A percentile compares a stretch with the other conserved stretches of the same genome.
Evolutionary conservation across 64 coral and sea anemone genomes (phyloP).

Genomic region (Montipora sp.): DNA sequence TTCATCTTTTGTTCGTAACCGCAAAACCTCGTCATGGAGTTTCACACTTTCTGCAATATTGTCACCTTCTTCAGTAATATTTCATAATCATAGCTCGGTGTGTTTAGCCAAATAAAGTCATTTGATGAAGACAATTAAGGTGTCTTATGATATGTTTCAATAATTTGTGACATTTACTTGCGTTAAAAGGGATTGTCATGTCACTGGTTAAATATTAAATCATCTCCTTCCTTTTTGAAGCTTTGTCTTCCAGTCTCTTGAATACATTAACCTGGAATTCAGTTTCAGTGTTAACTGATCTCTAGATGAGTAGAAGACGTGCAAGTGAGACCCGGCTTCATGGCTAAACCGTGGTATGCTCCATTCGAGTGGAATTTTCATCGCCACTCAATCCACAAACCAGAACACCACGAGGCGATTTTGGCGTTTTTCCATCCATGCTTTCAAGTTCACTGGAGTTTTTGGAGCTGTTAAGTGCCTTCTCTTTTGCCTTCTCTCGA

Average conservation of each 20-base stretch:
- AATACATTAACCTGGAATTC: neutral
- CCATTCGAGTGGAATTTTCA: slow-evolving; percentile 14
- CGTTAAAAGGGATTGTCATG: neutral
- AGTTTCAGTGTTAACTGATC: slow-evolving; percentile 15
- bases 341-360: slow-evolving; percentile 46
- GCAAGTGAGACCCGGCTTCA: neutral
- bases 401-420: slow-evolving; percentile 34
- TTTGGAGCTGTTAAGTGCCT: slow-evolving; percentile 5
- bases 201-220: neutral
- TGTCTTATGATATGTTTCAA: neutral
- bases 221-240: neutral
- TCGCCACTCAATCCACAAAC: slow-evolving; percentile 71
- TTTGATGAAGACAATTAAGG: neutral
- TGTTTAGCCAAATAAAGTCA: neutral
- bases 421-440: slow-evolving; percentile 22
- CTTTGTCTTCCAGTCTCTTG: neutral
- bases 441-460: neutral
- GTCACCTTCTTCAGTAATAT: neutral
- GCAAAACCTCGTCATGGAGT: neutral
- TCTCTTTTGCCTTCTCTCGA: slow-evolving; percentile 65
- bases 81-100: neutral
- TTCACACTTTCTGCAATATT: neutral
- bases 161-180: neutral
- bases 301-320: neutral
- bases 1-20: neutral